Evolutionary conservation across 2,113 vertebrate genomes (phyloP).

Genomic region (Echinops telfairi): DNA sequence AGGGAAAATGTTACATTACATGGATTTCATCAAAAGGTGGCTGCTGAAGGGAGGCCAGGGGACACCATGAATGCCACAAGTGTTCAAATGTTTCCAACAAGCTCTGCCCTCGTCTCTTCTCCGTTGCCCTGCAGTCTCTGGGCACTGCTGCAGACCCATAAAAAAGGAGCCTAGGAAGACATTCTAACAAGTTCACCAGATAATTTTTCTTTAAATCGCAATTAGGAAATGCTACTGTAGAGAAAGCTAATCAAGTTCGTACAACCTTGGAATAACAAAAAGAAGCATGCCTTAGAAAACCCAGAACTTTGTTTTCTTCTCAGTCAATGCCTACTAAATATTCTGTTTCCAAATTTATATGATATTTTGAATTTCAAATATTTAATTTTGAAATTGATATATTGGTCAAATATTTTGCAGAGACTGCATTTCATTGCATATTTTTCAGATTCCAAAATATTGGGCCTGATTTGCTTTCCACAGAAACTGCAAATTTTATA

Average conservation of each 20-base stretch:
- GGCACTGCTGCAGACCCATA: background rate
- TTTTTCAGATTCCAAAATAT: background rate
- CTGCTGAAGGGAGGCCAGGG: background rate
- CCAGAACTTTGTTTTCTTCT: background rate
- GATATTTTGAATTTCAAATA: slow-evolving; percentile 55
- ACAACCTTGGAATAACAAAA: background rate
- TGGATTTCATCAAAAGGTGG: background rate
- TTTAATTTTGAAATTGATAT: slow-evolving; percentile 33
- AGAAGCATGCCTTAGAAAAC: background rate
- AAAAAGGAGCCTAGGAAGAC: background rate
- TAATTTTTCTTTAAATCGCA: slow-evolving; percentile 23
- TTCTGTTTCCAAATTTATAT: slow-evolving; percentile 25
- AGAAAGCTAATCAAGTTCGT: slow-evolving; percentile 29
- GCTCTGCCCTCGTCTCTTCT: background rate
- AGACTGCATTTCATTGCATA: slow-evolving; percentile 31
- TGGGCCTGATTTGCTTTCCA: slow-evolving; percentile 15
- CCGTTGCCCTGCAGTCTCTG: background rate
- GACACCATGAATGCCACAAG: background rate
- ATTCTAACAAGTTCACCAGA: background rate
- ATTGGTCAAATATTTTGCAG: slow-evolving; percentile 6
- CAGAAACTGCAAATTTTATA: background rate
- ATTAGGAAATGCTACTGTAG: background rate
- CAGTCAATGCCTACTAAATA: background rate
- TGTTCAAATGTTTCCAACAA: background rate
- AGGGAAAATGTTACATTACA: background rate